Conservation (phyloP, 2,113 vertebrate species). For the Rhinichthys klamathensis region DNA sequence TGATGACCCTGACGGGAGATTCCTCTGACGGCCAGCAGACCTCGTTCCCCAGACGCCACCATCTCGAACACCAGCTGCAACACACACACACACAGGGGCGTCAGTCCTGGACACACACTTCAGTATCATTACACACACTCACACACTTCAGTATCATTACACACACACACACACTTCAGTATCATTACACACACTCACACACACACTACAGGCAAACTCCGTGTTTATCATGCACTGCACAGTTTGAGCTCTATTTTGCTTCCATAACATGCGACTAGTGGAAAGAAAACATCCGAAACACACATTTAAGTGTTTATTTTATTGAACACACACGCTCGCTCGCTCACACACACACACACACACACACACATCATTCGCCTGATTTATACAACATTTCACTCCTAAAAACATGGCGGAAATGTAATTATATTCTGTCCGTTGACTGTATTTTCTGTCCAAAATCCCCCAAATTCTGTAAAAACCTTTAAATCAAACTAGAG, state of each 20-base stretch:
- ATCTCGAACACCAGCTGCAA: conserved; percentile 92
- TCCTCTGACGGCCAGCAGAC: conserved; percentile 90
- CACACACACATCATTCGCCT: neutral
- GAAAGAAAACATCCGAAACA: neutral
- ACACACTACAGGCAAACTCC: neutral
- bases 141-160: too few relatives aligned
- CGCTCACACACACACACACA: too few relatives aligned
- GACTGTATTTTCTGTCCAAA: too few relatives aligned
- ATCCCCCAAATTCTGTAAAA: too few relatives aligned
- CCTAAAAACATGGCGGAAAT: neutral
- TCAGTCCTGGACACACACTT: neutral
- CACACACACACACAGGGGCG: neutral
- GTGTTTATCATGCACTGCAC: neutral
- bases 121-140: neutral
- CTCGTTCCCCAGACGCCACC: conserved; percentile 84
- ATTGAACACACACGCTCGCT: neutral
- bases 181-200: too few relatives aligned
- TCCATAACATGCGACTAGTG: neutral
- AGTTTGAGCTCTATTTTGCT: neutral
- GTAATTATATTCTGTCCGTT: too few relatives aligned
- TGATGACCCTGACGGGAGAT: conserved; percentile 93
- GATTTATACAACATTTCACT: neutral
- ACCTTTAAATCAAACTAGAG: too few relatives aligned
- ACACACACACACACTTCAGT: too few relatives aligned
- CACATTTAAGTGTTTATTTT: neutral